Base-by-base conservation (phyloP, 2,888 invertebrate genomes). In the Dorcus parallelipipedus region DNA sequence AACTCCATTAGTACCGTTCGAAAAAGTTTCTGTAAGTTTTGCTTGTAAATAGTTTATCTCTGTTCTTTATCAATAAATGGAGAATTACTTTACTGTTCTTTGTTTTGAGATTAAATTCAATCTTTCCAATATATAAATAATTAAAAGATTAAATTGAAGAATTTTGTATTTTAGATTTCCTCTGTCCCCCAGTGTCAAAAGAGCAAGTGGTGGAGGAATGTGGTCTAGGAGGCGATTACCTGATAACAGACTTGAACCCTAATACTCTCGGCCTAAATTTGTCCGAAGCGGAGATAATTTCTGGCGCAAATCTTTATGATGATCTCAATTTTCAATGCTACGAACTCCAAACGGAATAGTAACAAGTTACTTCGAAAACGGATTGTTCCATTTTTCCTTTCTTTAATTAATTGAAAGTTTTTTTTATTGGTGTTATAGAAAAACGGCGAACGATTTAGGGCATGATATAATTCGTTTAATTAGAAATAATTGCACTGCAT, bases 181-280 rank as follows among this genome's bases (percentile, higher is more conserved):
- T 84, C 59, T 81, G 83, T 67, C 83, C 83, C 45, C 75, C 78
- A 59, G 88, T 91, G 50, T 88, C 91, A 39, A 88, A 90, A 70
- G 90, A 91, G 72, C 87, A 90, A 66, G 86, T 90, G 3, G 89
- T 89, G 7, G 83, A 87, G 62, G 92, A 91, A 73, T 90, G 90
- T 65, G 91, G 91, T 0, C 81, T 92, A 20, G 79, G 84, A n/a
- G 80, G 78, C 38, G 80, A 82, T 56, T 83, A 81, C 65, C 73
- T 83, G 33, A 81, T 83, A 8, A 82, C 83, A 2, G 83, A 83
- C 64, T 68, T 83, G 52, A 82, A 82, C 66, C 82, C 83, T 4
- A 77, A 79, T 9, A 71, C 79, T 1, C 68, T 83, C 38, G 82
- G 82, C 7, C 65, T 83, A 54, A 82, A 81, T 68, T 73, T 82